Base-by-base conservation (phyloP, 2,888 invertebrate species). In the Chydorus sphaericus region DNA sequence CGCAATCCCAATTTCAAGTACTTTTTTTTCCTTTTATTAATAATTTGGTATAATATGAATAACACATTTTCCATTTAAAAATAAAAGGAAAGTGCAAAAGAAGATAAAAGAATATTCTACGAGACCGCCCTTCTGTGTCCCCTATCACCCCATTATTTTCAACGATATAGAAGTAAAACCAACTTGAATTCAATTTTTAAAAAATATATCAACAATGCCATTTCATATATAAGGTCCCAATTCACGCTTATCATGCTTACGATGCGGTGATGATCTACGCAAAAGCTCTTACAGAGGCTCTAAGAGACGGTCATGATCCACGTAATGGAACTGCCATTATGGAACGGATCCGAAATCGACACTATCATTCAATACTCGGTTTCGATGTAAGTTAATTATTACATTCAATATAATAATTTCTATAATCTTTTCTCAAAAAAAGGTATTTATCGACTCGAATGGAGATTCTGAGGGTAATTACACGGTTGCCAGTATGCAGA, bases 381-480 rank as follows among this genome's bases (percentile, higher is more conserved):
- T 83, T 83, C 66, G 83, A 85, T 67, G 85, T 85, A 68, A 77
- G 78, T 72, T 23, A 30, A 37, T 4, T 14, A 28, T 5, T 20
- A n/a, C 18, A 11, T 36, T 18, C 28, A 20, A 18, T n/a, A 20
- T 14, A 28, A 11, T 52, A 36, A 20, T 20, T 16, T n/a, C 23
- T 11, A 14, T 26, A 1, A 30, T 16, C 11, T 44, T 16, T 48
- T 31, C 16, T 18, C n/a, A n/a, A n/a, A n/a, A n/a, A n/a, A 56
- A 85, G 85, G 83, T 85, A 10, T 82, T 81, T 63, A 89, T 93
- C 65, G 90, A 93, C 67, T 78, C 76, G 3, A 83, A 85, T 60
- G 92, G 92, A 0, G 90, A 93, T 65, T 90, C 91, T 0, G 89
- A 91, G 66, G 91, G 90, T 1, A 92, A 92, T 71, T 92, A 85